These are phyloP conservation scores for Stegodyphus mimosarum DNA, from an alignment of 1,140 invertebrate species.

Conservation along the genomic window DNA sequence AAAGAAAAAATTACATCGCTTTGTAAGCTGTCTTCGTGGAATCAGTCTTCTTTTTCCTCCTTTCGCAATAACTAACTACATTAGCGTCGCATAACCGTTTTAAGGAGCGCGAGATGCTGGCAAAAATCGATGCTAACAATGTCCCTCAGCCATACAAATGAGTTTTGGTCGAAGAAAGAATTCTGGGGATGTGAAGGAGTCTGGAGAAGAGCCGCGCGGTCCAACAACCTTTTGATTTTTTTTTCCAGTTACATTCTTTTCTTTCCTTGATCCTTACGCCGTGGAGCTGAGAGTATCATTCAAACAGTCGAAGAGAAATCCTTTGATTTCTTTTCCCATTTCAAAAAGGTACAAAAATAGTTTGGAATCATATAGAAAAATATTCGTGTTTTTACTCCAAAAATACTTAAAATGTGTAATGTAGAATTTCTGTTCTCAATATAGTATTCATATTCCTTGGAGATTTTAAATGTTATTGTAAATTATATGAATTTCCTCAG, in stretches of 20 bases:
- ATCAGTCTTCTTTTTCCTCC: no score
- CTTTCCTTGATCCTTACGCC: neutral
- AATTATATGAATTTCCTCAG: no score
- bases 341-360: no score
- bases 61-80: slow-evolving; percentile 48
- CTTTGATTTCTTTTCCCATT: no score
- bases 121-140: slow-evolving; percentile 53
- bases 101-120: slow-evolving; percentile 14
- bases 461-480: no score
- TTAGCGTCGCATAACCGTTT: slow-evolving; percentile 54
- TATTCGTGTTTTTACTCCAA: no score
- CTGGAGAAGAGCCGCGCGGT: neutral
- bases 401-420: no score
- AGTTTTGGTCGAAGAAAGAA: slow-evolving; percentile 25
- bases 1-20: neutral
- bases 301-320: no score
- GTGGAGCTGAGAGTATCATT: neutral
- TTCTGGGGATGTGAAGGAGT: neutral
- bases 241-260: neutral
- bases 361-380: no score
- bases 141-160: slow-evolving; percentile 48
- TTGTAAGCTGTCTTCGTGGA: neutral
- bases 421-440: no score
- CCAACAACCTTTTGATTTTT: slow-evolving; percentile 28
- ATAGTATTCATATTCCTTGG: no score